These are phyloP conservation scores for Phalacrocorax pelagicus DNA, from an alignment of 2,113 vertebrate species.

Conservation along the genomic window DNA sequence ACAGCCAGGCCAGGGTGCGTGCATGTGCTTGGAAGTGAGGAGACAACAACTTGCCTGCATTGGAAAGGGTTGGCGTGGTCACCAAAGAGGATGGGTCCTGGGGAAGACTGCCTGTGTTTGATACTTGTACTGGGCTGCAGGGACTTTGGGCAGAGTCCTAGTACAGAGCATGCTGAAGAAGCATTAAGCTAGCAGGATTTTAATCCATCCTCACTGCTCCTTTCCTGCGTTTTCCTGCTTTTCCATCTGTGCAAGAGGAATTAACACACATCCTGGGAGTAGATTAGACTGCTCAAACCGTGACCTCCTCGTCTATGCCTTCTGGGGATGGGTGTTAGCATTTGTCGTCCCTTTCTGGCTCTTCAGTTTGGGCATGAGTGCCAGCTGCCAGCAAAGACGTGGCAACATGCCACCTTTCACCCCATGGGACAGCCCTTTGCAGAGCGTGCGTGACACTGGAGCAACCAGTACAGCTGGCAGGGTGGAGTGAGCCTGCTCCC, in stretches of 20 bases:
- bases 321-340: neutral
- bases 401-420: neutral
- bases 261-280: neutral
- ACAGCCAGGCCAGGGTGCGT: neutral
- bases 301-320: neutral
- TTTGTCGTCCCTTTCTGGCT: neutral
- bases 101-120: neutral
- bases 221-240: slow-evolving; percentile 17
- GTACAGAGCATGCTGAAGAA: neutral
- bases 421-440: neutral
- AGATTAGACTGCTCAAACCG: neutral
- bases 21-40: neutral
- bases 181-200: neutral
- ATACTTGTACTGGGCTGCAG: neutral
- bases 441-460: neutral
- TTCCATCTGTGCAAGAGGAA: slow-evolving; percentile 20
- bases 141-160: neutral
- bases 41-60: neutral
- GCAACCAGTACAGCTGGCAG: neutral
- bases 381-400: neutral
- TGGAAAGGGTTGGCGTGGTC: neutral
- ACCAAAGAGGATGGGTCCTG: neutral
- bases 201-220: neutral
- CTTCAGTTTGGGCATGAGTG: neutral
- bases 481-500: neutral